phyloP scores from a whole-genome alignment of 2,888 invertebrate species.

The Andrena minutula region DNA sequence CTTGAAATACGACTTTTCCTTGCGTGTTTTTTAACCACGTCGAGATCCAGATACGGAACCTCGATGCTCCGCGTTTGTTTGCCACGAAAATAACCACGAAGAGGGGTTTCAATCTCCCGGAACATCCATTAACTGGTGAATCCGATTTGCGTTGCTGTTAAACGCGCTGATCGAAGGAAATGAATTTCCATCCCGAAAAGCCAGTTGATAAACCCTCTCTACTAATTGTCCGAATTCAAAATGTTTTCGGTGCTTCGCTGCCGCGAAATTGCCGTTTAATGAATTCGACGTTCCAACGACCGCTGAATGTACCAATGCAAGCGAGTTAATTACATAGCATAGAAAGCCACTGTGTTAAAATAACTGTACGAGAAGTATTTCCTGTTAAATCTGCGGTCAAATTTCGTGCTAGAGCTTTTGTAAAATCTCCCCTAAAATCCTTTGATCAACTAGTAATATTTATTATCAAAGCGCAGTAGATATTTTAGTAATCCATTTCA shows the following conservation, averaged over 20 bases:
- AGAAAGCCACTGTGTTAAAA: not conserved
- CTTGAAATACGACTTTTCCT: not conserved
- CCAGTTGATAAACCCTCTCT: slow-evolving; percentile 8
- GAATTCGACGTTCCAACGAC: not conserved
- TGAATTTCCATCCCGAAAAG: slow-evolving; percentile 7
- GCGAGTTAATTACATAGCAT: not conserved
- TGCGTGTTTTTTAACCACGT: not conserved
- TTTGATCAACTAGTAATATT: no score
- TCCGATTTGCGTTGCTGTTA: not conserved
- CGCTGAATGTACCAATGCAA: not conserved
- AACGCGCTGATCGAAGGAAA: slow-evolving; percentile 1
- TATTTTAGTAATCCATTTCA: not conserved
- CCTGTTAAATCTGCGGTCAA: not conserved
- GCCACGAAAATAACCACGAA: not conserved
- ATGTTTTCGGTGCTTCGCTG: not conserved
- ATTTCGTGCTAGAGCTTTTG: not conserved
- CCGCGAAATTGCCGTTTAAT: slow-evolving; percentile 26
- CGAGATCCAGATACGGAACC: not conserved
- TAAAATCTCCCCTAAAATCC: no score
- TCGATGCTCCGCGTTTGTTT: not conserved
- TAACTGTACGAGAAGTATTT: not conserved
- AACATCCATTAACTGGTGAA: slow-evolving; percentile 16
- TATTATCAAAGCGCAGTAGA: no score
- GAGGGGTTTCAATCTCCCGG: not conserved
- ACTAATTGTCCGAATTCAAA: slow-evolving; percentile 12